Percentiles rank a stretch among this genome's conserved stretches.
Conservation (phyloP, 2,888 invertebrate species). For the Acleris holmiana region DNA sequence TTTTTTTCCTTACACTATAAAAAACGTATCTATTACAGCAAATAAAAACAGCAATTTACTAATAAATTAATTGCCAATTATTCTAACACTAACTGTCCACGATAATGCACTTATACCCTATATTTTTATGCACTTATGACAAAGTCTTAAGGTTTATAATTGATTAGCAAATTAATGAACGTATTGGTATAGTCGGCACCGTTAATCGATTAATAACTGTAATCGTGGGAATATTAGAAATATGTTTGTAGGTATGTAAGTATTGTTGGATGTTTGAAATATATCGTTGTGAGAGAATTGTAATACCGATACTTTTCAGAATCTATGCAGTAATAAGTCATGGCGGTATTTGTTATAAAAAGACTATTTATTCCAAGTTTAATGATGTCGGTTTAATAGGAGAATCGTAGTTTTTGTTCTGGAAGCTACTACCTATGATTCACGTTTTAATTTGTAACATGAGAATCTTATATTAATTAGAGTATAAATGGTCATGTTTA, state of each 20-base stretch:
- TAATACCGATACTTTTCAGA: constrained; percentile 31
- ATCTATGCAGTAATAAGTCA: constrained; percentile 10
- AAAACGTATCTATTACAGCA: neutral
- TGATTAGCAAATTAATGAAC: neutral
- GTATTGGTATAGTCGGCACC: neutral
- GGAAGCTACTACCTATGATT: too few species aligned
- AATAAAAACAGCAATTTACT: constrained; percentile 13
- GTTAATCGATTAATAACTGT: constrained; percentile 7
- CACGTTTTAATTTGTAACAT: too few species aligned
- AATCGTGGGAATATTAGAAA: neutral
- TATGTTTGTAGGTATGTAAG: neutral
- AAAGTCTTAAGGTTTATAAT: neutral
- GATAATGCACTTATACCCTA: neutral
- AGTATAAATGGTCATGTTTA: too few species aligned
- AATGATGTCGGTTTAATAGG: too few species aligned
- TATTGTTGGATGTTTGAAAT: constrained; percentile 17
- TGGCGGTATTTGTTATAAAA: constrained; percentile 7
- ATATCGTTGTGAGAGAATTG: constrained; percentile 10
- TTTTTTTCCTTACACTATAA: too few species aligned
- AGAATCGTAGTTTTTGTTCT: too few species aligned
- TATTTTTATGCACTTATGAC: neutral
- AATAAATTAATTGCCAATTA: constrained; percentile 12
- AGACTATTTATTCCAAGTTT: constrained; percentile 1
- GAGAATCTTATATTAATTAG: too few species aligned
- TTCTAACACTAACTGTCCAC: neutral